Evolutionary conservation across 2,797 vertebrate species (phyloP), one percentile per base, ranked within the genome.

Genomic region (Muscicapa comitata): DNA sequence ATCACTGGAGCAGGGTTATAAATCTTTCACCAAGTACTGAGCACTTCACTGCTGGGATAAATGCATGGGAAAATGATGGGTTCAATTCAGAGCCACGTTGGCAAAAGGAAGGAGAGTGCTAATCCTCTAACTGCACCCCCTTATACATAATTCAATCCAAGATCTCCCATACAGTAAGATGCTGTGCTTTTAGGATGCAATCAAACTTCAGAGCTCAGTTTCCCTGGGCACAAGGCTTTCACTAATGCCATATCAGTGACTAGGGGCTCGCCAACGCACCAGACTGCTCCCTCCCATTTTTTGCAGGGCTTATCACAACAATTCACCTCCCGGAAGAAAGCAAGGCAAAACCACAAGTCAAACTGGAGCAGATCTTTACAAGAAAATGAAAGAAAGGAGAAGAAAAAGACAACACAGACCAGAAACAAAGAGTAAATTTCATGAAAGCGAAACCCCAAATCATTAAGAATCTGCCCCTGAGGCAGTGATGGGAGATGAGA

Each of bases 401-500:
- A 61, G 33, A 63, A 81, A 73, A 74, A 66, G 62, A 51, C 43
- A 85, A 67, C 48, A 59, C 24, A 93, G 65, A 50, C 17, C 40
- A 91, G 79, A 95, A 90, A 63, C 80, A 92, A 83, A 84, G 42
- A 90, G 33, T 42, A 86, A 91, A 91, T 59, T 89, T 94, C 67
- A 91, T 88, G 87, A 86, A 94, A 86, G 66, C 82, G 81, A 95
- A 95, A 75, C 66, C 55, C 72, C 76, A 86, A 92, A 80, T 95
- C 73, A 83, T 29, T 55, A 90, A 89, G 72, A 85, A 89, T 83
- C 87, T 91, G 53, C 75, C 88, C 81, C 43, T 78, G 40, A 87
- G 89, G 88, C 89, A 91, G 37, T 3, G 62, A 80, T 86, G 65
- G 81, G 42, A 93, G 81, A 94, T 86, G 83, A 94, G 88, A 93